A percentile compares a stretch with the other conserved stretches of the same genome.
These are phyloP conservation scores for Ahaetulla prasina DNA, from an alignment of 2,113 vertebrate genomes.

Conservation along the genomic window DNA sequence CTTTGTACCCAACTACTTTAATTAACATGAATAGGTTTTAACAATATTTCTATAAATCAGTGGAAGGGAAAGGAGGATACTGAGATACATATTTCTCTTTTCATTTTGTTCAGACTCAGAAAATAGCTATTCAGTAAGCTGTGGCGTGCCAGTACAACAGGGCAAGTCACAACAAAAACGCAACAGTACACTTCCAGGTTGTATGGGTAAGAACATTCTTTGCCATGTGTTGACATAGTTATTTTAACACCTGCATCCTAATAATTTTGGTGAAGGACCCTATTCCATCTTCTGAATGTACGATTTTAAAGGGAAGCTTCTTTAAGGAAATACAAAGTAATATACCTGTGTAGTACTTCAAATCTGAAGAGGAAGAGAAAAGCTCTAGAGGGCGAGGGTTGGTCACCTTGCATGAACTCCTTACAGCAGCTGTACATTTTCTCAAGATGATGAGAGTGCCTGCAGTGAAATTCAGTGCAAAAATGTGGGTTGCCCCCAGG, in stretches of 20 bases:
- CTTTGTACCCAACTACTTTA: not conserved
- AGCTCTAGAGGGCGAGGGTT: not conserved
- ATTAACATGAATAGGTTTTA: not conserved
- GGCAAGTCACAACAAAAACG: slow-evolving; percentile 74
- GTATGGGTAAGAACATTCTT: slow-evolving; percentile 71
- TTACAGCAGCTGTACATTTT: not conserved
- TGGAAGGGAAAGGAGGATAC: not conserved
- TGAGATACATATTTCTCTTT: not conserved
- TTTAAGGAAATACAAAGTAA: not conserved
- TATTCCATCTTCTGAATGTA: not conserved
- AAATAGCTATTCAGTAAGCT: slow-evolving; percentile 89
- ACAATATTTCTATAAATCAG: not conserved
- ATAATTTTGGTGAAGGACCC: no score
- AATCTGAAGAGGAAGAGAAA: not conserved
- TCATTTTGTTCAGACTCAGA: slow-evolving; percentile 78
- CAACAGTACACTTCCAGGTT: slow-evolving; percentile 74
- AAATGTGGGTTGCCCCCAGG: not conserved
- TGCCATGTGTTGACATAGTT: not conserved
- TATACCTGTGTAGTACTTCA: not conserved
- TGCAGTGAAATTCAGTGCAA: not conserved
- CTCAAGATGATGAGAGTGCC: not conserved
- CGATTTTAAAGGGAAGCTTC: not conserved
- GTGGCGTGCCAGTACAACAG: slow-evolving; percentile 78
- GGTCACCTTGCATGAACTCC: not conserved
- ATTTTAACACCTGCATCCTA: not conserved